Conservation (phyloP, 2,113 vertebrate genomes). For the Burhinus bistriatus region DNA sequence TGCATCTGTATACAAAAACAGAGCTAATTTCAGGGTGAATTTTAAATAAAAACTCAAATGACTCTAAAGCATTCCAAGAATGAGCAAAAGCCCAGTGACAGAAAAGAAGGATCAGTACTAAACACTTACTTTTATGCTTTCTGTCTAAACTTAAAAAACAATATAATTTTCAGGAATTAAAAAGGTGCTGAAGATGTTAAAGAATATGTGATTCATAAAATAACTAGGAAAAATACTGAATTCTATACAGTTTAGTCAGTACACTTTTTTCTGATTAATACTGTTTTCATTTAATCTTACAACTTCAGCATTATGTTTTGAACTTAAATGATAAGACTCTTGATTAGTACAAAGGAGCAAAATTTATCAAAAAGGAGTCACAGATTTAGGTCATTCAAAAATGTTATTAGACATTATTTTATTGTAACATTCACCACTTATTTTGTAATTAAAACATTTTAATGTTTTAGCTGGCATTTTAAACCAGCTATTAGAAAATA, state of each 20-base stretch:
- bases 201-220: not conserved
- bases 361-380: not conserved
- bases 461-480: not conserved
- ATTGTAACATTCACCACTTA: not conserved
- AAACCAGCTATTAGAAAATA: not conserved
- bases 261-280: not conserved
- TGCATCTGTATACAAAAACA: not conserved
- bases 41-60: not conserved
- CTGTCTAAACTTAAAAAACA: not conserved
- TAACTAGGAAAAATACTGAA: not conserved
- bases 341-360: not conserved
- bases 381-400: not conserved
- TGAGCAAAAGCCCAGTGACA: not conserved
- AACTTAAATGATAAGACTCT: not conserved
- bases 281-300: not conserved
- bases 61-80: not conserved
- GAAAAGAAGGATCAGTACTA: not conserved
- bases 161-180: not conserved
- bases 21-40: not conserved
- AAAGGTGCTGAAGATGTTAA: not conserved
- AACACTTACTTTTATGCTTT: not conserved
- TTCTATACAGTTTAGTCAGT: not conserved
- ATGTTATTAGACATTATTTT: not conserved
- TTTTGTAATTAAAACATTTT: not conserved
- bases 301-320: not conserved